phyloP scores from a whole-genome alignment of 2,888 invertebrate species.

The Rhabditophanes sp. region DNA sequence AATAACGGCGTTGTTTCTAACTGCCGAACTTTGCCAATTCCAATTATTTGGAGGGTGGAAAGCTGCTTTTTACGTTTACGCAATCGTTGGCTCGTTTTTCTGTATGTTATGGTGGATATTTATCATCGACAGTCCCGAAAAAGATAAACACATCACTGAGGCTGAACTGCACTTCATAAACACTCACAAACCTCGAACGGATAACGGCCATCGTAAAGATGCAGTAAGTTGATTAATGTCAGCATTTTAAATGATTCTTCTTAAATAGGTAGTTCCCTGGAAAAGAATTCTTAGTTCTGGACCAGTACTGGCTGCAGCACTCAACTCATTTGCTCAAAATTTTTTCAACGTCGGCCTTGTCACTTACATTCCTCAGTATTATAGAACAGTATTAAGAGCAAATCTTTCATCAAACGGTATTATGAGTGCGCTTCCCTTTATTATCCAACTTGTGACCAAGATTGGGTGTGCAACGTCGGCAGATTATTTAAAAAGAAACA shows the following conservation, averaged over 20 bases:
- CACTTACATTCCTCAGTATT: slow-evolving; percentile 39
- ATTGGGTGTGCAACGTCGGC: slow-evolving; percentile 31
- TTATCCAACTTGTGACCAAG: slow-evolving; percentile 37
- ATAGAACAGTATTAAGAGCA: slow-evolving; percentile 36
- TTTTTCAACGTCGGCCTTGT: slow-evolving; percentile 41
- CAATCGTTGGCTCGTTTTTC: slow-evolving; percentile 26
- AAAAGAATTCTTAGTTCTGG: slow-evolving; percentile 21
- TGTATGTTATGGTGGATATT: slow-evolving; percentile 26
- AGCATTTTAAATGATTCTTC: too few relatives aligned
- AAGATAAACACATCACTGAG: slow-evolving; percentile 17
- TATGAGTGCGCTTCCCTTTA: slow-evolving; percentile 38
- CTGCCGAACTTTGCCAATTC: slow-evolving; percentile 40
- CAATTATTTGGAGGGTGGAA: slow-evolving; percentile 36
- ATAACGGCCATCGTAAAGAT: slow-evolving; percentile 4
- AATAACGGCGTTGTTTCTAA: slow-evolving; percentile 37
- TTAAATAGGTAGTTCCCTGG: slow-evolving; percentile 29
- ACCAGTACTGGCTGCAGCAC: slow-evolving; percentile 35
- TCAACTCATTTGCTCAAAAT: slow-evolving; percentile 37
- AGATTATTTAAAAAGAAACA: slow-evolving; percentile 19
- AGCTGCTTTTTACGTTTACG: slow-evolving; percentile 40
- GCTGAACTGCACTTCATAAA: slow-evolving; percentile 21
- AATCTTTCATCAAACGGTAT: slow-evolving; percentile 36
- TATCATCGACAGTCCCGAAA: slow-evolving; percentile 25
- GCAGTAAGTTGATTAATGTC: not conserved
- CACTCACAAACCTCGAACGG: slow-evolving; percentile 2